phyloP scores from a whole-genome alignment of 2,113 vertebrate species.

The Anhinga anhinga region DNA sequence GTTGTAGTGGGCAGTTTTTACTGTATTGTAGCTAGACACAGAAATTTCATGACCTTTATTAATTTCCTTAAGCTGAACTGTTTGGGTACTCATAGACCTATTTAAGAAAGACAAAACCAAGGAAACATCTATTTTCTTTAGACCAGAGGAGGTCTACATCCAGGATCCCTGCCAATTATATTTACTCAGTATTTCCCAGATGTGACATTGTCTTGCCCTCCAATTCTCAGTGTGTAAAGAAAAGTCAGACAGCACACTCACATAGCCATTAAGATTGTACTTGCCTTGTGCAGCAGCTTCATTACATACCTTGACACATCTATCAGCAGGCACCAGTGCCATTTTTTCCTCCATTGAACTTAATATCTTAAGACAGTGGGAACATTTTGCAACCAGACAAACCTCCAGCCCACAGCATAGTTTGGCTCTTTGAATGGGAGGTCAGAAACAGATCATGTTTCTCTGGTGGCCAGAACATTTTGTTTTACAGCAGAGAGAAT shows the following conservation, averaged over 20 bases:
- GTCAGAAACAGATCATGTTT: not conserved
- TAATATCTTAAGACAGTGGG: not conserved
- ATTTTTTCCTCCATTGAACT: not conserved
- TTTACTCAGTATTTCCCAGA: not conserved
- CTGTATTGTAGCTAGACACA: not conserved
- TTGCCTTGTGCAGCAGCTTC: conserved; percentile 1
- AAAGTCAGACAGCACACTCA: not conserved
- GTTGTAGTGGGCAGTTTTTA: not conserved
- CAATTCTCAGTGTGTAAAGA: not conserved
- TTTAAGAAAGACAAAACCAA: not conserved
- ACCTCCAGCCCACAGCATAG: not conserved
- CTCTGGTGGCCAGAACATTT: not conserved
- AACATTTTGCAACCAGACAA: not conserved
- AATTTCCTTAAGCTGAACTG: not conserved
- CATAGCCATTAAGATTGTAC: not conserved
- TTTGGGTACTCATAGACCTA: not conserved
- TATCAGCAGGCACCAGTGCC: not conserved
- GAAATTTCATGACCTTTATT: not conserved
- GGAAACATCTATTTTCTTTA: not conserved
- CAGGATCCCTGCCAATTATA: not conserved
- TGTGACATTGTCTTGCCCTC: conserved; percentile 11
- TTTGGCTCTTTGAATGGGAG: not conserved
- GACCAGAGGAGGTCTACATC: not conserved
- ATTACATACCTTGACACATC: not conserved
- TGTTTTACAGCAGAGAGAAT: not conserved